Conservation (phyloP, 2,797 vertebrate genomes). For the Varecia variegata region DNA sequence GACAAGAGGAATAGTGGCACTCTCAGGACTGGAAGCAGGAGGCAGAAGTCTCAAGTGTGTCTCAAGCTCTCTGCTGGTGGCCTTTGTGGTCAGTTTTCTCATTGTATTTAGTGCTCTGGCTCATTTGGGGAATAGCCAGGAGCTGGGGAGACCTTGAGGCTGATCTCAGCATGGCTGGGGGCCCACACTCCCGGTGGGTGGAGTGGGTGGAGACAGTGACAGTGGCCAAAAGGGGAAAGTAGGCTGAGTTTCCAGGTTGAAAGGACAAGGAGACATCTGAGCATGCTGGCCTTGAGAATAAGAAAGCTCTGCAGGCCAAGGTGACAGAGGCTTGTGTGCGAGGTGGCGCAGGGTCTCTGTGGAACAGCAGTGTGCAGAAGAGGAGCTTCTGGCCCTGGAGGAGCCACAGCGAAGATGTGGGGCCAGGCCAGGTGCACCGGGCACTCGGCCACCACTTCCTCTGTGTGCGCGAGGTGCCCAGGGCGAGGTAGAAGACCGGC, state of each 20-base stretch:
- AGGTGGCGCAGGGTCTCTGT: background rate
- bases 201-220: background rate
- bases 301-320: background rate
- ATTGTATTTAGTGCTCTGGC: no score
- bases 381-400: no score
- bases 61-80: background rate
- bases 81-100: background rate
- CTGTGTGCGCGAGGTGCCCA: background rate
- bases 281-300: background rate
- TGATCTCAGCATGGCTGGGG: background rate
- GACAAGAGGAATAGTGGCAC: background rate
- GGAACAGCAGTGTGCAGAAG: background rate
- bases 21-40: background rate
- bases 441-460: background rate
- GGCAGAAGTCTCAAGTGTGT: background rate
- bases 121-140: background rate
- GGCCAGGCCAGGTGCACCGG: no score
- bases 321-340: background rate
- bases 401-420: background rate
- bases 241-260: background rate
- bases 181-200: fast-evolving
- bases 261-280: background rate
- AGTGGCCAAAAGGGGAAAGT: background rate
- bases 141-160: background rate
- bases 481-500: background rate